Evolutionary conservation across 1,140 invertebrate species (phyloP).

Genomic region (Ips typographus): DNA sequence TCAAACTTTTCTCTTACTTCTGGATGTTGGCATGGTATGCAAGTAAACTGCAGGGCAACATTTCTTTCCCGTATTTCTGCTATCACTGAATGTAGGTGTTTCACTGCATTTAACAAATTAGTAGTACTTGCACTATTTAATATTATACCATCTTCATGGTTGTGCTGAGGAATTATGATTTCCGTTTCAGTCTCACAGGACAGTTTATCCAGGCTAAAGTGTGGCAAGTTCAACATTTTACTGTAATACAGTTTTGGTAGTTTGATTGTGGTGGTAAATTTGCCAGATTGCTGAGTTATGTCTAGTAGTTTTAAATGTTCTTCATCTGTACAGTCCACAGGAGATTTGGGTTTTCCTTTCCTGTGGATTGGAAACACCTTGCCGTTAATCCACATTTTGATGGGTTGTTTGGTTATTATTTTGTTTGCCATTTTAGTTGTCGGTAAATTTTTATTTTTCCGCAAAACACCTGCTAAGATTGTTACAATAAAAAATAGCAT

Average conservation of each 20-base stretch:
- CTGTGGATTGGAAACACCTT: conserved; percentile 39
- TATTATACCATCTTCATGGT: conserved; percentile 49
- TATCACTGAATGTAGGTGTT: conserved; percentile 67
- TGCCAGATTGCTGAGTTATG: conserved; percentile 29
- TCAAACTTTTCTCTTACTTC: conserved; percentile 60
- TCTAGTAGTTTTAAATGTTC: conserved; percentile 15
- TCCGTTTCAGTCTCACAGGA: conserved; percentile 59
- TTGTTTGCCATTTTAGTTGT: conserved; percentile 9
- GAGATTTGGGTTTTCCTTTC: conserved; percentile 7
- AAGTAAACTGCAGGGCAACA: conserved; percentile 73
- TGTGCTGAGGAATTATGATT: conserved; percentile 61
- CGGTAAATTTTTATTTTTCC: too few species aligned
- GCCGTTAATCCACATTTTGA: conserved; percentile 48
- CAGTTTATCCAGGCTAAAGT: conserved; percentile 14
- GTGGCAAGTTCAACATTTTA: conserved; percentile 29
- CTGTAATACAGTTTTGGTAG: conserved; percentile 41
- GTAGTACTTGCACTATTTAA: conserved; percentile 60
- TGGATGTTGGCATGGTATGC: conserved; percentile 65
- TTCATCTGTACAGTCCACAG: not conserved
- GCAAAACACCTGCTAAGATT: too few species aligned
- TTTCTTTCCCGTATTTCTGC: conserved; percentile 63
- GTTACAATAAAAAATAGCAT: too few species aligned
- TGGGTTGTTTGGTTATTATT: conserved; percentile 31
- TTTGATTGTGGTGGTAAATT: conserved; percentile 39
- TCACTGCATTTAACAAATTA: conserved; percentile 63